phyloP scores from a whole-genome alignment of 2,113 vertebrate species.

The Delphinapterus leucas region DNA sequence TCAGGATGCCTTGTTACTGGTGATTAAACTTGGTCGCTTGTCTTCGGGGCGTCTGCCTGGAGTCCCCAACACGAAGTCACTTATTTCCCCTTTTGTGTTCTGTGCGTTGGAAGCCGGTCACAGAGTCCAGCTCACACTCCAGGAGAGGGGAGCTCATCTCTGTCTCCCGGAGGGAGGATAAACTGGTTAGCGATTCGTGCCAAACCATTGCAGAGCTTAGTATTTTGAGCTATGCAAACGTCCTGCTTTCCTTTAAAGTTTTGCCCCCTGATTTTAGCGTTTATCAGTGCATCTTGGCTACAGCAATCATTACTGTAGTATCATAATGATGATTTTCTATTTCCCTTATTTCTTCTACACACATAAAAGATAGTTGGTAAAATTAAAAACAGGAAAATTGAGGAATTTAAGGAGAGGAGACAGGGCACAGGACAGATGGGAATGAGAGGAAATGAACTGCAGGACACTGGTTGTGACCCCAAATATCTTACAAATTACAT shows the following conservation, averaged over 20 bases:
- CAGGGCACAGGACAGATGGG: background rate
- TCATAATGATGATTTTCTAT: background rate
- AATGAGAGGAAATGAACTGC: too few species aligned
- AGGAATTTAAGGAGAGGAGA: background rate
- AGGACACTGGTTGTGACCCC: too few species aligned
- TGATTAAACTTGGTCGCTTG: fast-evolving
- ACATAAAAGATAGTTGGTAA: background rate
- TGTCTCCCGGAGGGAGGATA: background rate
- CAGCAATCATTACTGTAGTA: fast-evolving
- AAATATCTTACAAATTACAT: background rate
- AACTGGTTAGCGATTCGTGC: fast-evolving
- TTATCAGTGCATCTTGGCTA: background rate
- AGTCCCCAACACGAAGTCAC: background rate
- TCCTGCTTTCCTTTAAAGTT: background rate
- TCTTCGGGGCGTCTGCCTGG: background rate
- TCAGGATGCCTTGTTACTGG: background rate
- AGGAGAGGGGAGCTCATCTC: background rate
- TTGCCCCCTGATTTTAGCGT: background rate
- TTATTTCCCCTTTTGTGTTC: background rate
- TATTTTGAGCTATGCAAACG: too few species aligned
- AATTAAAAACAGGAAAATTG: background rate
- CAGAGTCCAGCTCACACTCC: too few species aligned
- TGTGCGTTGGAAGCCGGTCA: background rate
- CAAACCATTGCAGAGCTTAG: background rate
- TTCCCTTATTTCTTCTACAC: background rate